Evolutionary conservation across 2,888 invertebrate genomes (phyloP).

Genomic region (Aleiodes testaceus): DNA sequence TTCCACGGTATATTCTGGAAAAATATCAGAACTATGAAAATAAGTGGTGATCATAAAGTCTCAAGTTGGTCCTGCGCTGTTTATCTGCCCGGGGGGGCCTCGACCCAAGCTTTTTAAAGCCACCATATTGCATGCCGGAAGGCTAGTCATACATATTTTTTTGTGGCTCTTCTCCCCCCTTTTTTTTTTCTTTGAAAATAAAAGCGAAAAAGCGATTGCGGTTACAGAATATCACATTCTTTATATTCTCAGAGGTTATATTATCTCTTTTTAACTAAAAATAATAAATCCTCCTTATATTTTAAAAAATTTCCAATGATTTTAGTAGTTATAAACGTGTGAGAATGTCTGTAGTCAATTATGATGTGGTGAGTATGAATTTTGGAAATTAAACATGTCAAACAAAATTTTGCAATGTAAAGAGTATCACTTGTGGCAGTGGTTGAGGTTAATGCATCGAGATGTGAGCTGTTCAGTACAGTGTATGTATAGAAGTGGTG

Average conservation of each 20-base stretch:
- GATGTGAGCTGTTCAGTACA: slow-evolving; percentile 11
- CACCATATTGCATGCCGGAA: slow-evolving; percentile 5
- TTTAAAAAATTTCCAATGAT: too few species aligned
- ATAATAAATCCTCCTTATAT: too few species aligned
- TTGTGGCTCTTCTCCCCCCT: slow-evolving; percentile 6
- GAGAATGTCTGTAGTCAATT: too few species aligned
- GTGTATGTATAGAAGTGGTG: slow-evolving; percentile 10
- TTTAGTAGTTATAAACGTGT: too few species aligned
- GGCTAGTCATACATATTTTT: slow-evolving; percentile 31
- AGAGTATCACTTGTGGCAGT: background rate
- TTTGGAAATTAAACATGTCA: background rate
- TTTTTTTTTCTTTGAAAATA: background rate
- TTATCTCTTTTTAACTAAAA: too few species aligned
- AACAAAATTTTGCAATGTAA: background rate
- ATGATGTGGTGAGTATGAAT: too few species aligned
- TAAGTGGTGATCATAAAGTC: slow-evolving; percentile 53
- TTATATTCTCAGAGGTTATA: too few species aligned
- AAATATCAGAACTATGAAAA: slow-evolving; percentile 54
- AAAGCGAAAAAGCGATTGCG: background rate
- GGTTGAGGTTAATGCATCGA: background rate
- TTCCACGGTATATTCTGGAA: slow-evolving; percentile 45
- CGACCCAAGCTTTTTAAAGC: slow-evolving; percentile 17
- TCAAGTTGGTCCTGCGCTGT: slow-evolving; percentile 47
- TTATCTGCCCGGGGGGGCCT: slow-evolving; percentile 46
- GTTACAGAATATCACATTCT: too few species aligned